Base-by-base conservation (phyloP, 1,140 invertebrate species). In the Euura lappo region DNA sequence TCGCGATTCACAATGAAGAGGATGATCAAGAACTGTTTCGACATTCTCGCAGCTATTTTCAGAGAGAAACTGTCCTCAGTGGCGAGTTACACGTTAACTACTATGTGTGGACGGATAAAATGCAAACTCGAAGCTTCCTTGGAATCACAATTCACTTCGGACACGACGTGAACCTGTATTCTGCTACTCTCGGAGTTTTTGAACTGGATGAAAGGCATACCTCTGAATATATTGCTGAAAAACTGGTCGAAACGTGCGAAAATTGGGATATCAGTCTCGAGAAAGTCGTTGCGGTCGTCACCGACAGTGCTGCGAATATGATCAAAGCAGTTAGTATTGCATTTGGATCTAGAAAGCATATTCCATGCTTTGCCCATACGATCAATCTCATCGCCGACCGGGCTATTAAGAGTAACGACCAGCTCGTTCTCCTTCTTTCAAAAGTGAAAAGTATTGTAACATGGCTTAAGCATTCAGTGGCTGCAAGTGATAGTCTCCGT, bases 211-310 rank as follows among this genome's bases (percentile, higher is more conserved):
- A 84, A 76, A 74, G 77, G 10, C 81, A 85, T 79, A 81, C 79
- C 69, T 80, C 79, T 7, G 76, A 82, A 77, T 77, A 84, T 68
- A 79, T 84, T 68, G 71, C 78, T 65, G 13, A 80, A 76, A 80
- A 78, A 76, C 75, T 83, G 5, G 13, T 45, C 10, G 79, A 83
- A 77, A 80, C 72, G 70, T 82, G 79, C 76, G 60, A 72, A 72
- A 80, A 85, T 70, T 87, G 84, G 83, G 75, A 75, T 65, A 75
- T 85, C 69, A 45, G 76, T 73, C 80, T 69, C 51, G 77, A 82
- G 51, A 86, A 84, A 76, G 76, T 86, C 45, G 72, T 80, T n/a
- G 81, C 79, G 70, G 80, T 86, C 45, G 28, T 46, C 11, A 44
- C 64, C 6, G 71, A 72, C 43, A 68, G 42, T 68, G 71, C 71